A percentile compares a stretch with the other conserved stretches of the same genome.
Conservation (phyloP, 2,797 vertebrate genomes). For the Apodemus agrarius region DNA sequence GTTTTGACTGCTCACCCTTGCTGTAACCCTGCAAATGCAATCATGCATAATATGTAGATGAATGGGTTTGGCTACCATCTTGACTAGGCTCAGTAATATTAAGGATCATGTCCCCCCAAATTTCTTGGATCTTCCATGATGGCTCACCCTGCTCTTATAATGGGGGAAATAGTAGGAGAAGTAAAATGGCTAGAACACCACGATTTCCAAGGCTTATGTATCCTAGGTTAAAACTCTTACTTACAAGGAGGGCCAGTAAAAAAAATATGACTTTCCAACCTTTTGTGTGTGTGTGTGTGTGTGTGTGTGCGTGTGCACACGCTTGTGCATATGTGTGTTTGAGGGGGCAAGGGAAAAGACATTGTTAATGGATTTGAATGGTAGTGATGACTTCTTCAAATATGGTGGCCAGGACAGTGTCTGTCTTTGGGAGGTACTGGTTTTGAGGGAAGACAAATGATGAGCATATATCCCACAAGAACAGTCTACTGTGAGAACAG, state of each 20-base stretch:
- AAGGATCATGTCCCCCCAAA: not conserved
- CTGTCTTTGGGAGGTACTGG: not conserved
- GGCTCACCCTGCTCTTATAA: not conserved
- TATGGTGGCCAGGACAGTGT: not conserved
- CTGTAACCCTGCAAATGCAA: not conserved
- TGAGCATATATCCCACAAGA: not conserved
- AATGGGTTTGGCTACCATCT: not conserved
- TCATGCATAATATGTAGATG: not conserved
- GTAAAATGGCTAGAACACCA: not conserved
- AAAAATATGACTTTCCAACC: conserved; percentile 6
- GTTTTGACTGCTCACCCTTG: not conserved
- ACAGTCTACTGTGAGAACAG: not conserved
- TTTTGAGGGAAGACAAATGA: not conserved
- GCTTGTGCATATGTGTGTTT: too few species aligned
- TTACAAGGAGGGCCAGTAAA: not conserved
- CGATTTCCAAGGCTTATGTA: not conserved
- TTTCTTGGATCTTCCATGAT: not conserved
- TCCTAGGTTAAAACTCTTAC: not conserved
- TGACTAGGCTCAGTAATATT: not conserved
- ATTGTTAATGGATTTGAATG: not conserved
- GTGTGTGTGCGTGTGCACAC: not conserved
- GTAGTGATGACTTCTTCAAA: not conserved
- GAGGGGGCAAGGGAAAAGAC: not conserved
- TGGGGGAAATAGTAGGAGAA: not conserved
- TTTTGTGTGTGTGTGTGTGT: not conserved